These are phyloP conservation scores for Habropoda laboriosa DNA, from an alignment of 1,140 invertebrate species.

Conservation along the genomic window DNA sequence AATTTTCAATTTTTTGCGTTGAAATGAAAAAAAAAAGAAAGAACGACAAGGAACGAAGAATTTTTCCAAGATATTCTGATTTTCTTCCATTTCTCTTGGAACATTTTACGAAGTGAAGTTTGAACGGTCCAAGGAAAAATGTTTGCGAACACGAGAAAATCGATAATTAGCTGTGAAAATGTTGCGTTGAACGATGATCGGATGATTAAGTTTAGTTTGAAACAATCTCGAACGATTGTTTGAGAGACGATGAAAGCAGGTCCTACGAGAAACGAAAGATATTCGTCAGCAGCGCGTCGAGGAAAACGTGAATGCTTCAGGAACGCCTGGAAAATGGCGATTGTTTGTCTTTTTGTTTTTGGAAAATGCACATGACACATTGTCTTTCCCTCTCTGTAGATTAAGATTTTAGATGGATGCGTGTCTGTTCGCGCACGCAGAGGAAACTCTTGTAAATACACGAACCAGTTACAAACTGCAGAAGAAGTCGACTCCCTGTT, in stretches of 20 bases:
- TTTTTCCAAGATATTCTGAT: no score
- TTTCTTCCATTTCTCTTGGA: no score
- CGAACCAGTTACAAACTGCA: slow-evolving; percentile 36
- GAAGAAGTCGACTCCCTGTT: slow-evolving; percentile 44
- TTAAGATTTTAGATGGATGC: slow-evolving; percentile 36
- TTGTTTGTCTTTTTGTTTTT: no score
- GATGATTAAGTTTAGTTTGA: no score
- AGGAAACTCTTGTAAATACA: slow-evolving; percentile 57
- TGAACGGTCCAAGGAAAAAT: not conserved
- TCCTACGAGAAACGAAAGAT: no score
- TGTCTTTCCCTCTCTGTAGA: not conserved
- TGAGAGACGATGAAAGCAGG: not conserved
- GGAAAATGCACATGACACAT: not conserved
- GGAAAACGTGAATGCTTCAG: not conserved
- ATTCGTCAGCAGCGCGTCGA: not conserved
- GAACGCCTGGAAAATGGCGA: no score
- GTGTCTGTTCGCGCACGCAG: slow-evolving; percentile 31
- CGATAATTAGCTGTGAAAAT: not conserved
- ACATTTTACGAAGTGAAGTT: no score
- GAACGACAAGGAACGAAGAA: no score
- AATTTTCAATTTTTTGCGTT: no score
- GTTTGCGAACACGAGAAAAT: no score
- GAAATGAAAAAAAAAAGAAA: no score
- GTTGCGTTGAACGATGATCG: slow-evolving; percentile 2
- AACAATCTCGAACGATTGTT: not conserved